phyloP scores from a whole-genome alignment of 2,888 invertebrate species.

The Oegoconia quadripuncta region DNA sequence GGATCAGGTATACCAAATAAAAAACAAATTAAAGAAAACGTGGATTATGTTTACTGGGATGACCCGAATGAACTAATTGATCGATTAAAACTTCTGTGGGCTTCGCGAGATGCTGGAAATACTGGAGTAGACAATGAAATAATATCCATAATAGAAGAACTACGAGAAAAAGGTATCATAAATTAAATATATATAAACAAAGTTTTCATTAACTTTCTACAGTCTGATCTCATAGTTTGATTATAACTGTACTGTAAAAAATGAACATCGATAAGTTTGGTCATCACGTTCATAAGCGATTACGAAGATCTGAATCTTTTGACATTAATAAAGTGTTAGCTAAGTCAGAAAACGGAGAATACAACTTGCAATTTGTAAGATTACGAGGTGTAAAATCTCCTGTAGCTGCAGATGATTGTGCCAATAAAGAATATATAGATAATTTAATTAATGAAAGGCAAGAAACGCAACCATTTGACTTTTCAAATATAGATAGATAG shows the following conservation, averaged over 20 bases:
- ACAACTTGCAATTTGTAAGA: background rate
- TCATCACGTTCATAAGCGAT: background rate
- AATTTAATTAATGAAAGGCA: too few relatives aligned
- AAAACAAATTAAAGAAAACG: background rate
- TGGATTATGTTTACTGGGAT: background rate
- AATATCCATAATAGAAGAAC: too few relatives aligned
- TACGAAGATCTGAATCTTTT: background rate
- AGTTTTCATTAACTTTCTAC: too few relatives aligned
- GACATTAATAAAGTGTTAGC: background rate
- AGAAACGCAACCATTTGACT: too few relatives aligned
- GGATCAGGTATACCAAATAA: background rate
- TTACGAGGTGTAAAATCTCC: background rate
- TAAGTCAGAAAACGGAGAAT: background rate
- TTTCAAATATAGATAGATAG: too few relatives aligned
- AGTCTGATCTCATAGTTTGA: background rate
- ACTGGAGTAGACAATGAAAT: too few relatives aligned
- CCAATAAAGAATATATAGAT: too few relatives aligned
- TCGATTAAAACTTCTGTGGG: too few relatives aligned
- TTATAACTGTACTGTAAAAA: background rate
- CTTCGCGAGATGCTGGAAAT: too few relatives aligned
- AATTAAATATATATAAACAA: background rate
- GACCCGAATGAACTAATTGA: background rate
- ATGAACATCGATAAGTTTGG: too few relatives aligned
- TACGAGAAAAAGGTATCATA: background rate
- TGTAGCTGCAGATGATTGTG: background rate